Conservation (phyloP, 2,113 vertebrate species). For the Oophaga pumilio region DNA sequence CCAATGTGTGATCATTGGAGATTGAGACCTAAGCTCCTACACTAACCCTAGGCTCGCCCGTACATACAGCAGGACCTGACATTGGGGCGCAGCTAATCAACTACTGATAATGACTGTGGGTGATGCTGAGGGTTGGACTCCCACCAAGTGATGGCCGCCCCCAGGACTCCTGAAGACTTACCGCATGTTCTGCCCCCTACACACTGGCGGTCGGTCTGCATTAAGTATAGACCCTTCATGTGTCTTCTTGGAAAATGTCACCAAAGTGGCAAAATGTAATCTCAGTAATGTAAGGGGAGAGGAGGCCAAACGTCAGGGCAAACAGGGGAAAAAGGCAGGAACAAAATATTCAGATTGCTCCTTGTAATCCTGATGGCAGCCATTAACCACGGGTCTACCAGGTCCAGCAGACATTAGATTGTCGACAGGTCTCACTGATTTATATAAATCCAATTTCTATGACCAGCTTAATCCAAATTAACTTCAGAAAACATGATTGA, state of each 20-base stretch:
- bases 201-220: no score
- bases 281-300: not conserved
- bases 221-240: not conserved
- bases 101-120: no score
- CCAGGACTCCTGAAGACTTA: no score
- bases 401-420: not conserved
- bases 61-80: not conserved
- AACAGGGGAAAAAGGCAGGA: not conserved
- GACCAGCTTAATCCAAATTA: conserved; percentile 8
- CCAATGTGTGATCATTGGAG: not conserved
- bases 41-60: not conserved
- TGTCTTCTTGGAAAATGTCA: not conserved
- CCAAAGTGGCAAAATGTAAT: not conserved
- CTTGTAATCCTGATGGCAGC: not conserved
- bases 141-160: no score
- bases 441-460: not conserved
- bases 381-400: not conserved
- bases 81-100: not conserved
- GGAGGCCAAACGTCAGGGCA: not conserved
- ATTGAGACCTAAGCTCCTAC: not conserved
- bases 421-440: not conserved
- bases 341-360: not conserved
- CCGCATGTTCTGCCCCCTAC: no score
- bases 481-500: conserved; percentile 31
- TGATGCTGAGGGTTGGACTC: no score